Percentiles rank a stretch among this genome's conserved stretches.
Evolutionary conservation across 2,113 vertebrate species (phyloP).

Genomic region (Nymphicus hollandicus): DNA sequence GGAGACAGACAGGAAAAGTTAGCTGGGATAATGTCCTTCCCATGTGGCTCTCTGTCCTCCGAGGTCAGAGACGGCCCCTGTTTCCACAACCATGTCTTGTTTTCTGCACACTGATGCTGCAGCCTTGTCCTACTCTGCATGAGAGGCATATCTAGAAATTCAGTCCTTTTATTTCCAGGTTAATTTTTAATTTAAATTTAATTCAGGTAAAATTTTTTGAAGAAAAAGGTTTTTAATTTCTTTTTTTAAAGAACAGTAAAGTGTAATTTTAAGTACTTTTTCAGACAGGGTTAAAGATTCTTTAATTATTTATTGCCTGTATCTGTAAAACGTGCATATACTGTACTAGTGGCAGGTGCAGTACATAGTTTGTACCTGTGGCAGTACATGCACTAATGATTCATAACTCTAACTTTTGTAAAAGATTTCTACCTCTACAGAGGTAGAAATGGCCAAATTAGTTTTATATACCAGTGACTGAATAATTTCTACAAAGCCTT

Average conservation of each 20-base stretch:
- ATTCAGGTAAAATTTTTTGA: neutral
- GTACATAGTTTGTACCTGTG: neutral
- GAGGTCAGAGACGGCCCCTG: neutral
- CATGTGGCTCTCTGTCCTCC: accelerated
- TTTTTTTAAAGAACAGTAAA: neutral
- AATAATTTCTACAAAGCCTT: neutral
- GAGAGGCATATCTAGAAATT: neutral
- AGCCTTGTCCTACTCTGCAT: neutral
- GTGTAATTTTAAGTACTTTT: neutral
- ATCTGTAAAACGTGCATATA: neutral
- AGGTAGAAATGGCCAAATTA: neutral
- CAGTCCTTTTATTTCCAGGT: neutral
- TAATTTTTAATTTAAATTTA: neutral
- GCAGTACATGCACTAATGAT: neutral
- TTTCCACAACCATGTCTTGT: neutral
- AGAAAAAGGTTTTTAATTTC: neutral
- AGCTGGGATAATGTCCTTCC: neutral
- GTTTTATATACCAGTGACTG: neutral
- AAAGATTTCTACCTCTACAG: neutral
- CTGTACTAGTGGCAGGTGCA: neutral
- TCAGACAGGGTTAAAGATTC: neutral
- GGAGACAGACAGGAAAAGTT: neutral
- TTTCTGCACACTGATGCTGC: neutral
- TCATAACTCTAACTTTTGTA: neutral
- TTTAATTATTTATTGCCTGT: neutral